Percentiles rank a stretch among this genome's conserved stretches.
These are phyloP conservation scores for Typhlichthys subterraneus DNA, from an alignment of 2,797 vertebrate species.

Conservation along the genomic window DNA sequence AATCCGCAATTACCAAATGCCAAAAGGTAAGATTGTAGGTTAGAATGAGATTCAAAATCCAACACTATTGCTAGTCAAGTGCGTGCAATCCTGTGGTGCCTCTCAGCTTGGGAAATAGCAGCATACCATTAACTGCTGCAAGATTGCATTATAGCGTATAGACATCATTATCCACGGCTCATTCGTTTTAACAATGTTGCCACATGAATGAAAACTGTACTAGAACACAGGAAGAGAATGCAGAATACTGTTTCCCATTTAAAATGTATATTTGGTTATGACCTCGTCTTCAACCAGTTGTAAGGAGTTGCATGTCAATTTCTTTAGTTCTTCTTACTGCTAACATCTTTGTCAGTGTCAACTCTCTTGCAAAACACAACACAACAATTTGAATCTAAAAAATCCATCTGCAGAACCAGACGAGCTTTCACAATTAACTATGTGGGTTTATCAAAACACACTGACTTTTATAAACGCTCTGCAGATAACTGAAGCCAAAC, in stretches of 20 bases:
- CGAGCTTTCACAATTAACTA: conserved; percentile 65
- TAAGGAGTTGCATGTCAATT: neutral
- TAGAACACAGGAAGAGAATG: neutral
- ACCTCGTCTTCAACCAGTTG: neutral
- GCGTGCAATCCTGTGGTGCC: conserved; percentile 28
- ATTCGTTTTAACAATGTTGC: conserved; percentile 42
- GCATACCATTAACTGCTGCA: conserved; percentile 27
- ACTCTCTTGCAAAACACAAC: conserved; percentile 38
- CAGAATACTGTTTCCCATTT: neutral
- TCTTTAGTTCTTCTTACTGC: conserved; percentile 1
- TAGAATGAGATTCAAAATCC: neutral
- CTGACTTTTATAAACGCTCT: conserved; percentile 56
- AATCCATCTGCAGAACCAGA: conserved; percentile 62
- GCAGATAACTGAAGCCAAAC: conserved; percentile 9
- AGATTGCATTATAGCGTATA: conserved; percentile 32
- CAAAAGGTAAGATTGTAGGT: neutral
- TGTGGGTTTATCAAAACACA: conserved; percentile 56
- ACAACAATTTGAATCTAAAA: conserved; percentile 63
- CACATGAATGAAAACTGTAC: conserved; percentile 28
- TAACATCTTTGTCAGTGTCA: conserved; percentile 9
- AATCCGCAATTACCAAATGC: conserved; percentile 19
- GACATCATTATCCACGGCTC: conserved; percentile 60
- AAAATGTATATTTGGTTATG: no score
- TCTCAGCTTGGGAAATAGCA: conserved; percentile 2
- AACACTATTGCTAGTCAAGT: conserved; percentile 26